Conservation (phyloP, 2,113 vertebrate genomes). For the Megatriorchis doriae region DNA sequence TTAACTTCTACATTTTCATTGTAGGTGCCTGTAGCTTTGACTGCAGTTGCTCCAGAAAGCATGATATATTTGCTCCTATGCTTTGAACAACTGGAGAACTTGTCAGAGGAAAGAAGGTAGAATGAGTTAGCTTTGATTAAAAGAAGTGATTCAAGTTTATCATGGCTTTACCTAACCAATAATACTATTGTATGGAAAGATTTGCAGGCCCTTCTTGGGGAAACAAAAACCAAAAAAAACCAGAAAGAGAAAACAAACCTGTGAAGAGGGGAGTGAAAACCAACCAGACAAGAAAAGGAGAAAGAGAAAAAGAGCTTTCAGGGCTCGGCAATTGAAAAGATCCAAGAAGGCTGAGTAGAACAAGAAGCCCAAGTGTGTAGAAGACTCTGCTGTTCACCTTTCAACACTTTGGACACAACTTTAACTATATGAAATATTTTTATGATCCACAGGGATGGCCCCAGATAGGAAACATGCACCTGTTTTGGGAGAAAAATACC, state of each 20-base stretch:
- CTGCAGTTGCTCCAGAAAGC: constrained; percentile 44
- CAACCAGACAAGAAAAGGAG: neutral
- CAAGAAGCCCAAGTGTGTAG: neutral
- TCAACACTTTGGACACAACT: neutral
- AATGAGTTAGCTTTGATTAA: neutral
- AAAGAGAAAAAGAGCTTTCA: neutral
- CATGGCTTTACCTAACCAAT: neutral
- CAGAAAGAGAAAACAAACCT: neutral
- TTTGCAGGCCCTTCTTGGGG: neutral
- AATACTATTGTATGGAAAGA: neutral
- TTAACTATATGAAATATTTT: neutral
- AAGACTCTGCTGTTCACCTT: neutral
- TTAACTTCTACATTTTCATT: neutral
- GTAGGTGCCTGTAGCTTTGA: constrained; percentile 18
- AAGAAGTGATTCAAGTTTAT: neutral
- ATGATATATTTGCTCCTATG: constrained; percentile 17
- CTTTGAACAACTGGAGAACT: neutral
- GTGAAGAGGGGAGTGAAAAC: neutral
- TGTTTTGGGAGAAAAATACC: neutral
- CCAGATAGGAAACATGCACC: neutral
- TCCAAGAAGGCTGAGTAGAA: neutral
- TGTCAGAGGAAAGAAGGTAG: constrained; percentile 35
- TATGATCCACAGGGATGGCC: neutral
- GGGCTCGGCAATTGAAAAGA: neutral
- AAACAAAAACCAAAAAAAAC: neutral